A percentile compares a stretch with the other conserved stretches of the same genome.
Evolutionary conservation across 2,113 vertebrate genomes (phyloP).

Genomic region (Anser cygnoides): DNA sequence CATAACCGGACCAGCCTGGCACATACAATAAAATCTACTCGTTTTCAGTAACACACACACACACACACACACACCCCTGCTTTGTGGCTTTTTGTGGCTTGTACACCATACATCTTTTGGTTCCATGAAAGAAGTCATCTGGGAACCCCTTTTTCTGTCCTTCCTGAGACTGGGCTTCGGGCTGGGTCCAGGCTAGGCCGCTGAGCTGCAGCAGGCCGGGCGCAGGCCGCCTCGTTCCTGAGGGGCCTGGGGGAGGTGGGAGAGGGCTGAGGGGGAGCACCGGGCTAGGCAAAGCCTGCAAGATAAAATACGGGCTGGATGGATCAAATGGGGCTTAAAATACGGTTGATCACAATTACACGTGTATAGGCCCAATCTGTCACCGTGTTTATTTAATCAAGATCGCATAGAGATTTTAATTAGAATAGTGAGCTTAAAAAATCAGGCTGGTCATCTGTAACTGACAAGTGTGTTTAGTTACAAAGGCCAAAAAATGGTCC

Average conservation of each 20-base stretch:
- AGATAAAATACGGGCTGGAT: neutral
- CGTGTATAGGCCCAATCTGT: neutral
- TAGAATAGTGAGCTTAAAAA: conserved; percentile 9
- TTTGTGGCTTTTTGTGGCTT: neutral
- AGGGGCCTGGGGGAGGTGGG: neutral
- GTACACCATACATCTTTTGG: fast-evolving
- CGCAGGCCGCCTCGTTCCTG: neutral
- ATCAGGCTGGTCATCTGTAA: conserved; percentile 21
- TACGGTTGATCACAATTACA: neutral
- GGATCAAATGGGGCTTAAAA: conserved; percentile 1
- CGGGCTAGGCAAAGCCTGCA: neutral
- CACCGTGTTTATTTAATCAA: conserved; percentile 17
- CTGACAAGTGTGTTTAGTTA: neutral
- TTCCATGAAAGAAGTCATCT: neutral
- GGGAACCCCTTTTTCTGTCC: neutral
- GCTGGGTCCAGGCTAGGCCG: neutral
- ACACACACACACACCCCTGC: no score
- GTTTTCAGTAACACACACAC: neutral
- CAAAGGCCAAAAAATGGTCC: neutral
- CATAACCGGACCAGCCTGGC: neutral
- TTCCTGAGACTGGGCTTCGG: neutral
- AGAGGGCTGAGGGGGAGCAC: neutral
- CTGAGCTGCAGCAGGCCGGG: neutral
- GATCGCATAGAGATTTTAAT: conserved; percentile 9
- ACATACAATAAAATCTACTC: fast-evolving